Evolutionary conservation across 2,113 vertebrate species (phyloP), one percentile per base, ranked within the genome.

Genomic region (Epinephelus fuscoguttatus): DNA sequence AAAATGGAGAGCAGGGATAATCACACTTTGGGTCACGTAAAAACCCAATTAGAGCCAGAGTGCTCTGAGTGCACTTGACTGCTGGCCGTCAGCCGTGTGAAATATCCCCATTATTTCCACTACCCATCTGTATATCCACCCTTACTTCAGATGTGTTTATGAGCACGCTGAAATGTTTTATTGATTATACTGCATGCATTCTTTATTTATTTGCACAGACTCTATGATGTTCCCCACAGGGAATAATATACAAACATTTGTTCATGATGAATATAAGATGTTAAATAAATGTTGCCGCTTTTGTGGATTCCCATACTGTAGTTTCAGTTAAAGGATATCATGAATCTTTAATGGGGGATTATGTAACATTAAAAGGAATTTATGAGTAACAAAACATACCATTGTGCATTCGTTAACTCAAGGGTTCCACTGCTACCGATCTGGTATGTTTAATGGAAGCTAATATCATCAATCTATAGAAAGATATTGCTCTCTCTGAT

Each of bases 1-100:
- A 89, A 91, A 93, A 90, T 64, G 84, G 90, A 87, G 75, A 75
- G 83, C 42, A 50, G 23, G 60, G 81, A 88, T 86, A 86, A 91
- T 94, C 78, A 82, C 67, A 81, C 75, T 76, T 88, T 62, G 84
- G 75, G 77, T 75, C 84, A 86, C 45, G 27, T 86, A 85, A 87
- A 91, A 91, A 84, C 52, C 47, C 63, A 87, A 86, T 88, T 88
- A 91, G 71, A 56, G 52, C 11, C 49, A 62, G 53, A 84, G 76
- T 75, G 50, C 77, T 82, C 19, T 62, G 66, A 81, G 71, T 23
- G 53, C 52, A 10, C n/a, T 33, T 67, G 81, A 81, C 69, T 86
- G 60, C 74, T 52, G 52, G 59, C 23, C 21, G 23, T 64, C 67
- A 73, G 61, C 56, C 9, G 23, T 52, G 64, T 76, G 40, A 85